A percentile compares a stretch with the other conserved stretches of the same genome.
phyloP scores from a whole-genome alignment of 2,888 invertebrate species.

The Caenorhabditis doughertyi region DNA sequence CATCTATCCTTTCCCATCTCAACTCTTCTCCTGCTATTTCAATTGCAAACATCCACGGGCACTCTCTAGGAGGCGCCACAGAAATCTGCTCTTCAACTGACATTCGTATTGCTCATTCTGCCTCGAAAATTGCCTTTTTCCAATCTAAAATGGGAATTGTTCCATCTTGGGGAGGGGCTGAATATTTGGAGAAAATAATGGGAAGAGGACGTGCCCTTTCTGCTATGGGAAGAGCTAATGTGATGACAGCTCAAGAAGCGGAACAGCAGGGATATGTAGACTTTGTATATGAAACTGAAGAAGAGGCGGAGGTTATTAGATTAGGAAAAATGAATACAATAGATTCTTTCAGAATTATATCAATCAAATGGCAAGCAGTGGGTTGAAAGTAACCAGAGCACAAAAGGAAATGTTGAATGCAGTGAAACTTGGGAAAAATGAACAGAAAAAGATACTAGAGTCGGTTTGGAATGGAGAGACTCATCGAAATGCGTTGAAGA shows the following conservation, averaged over 20 bases:
- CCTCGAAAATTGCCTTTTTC: conserved; percentile 68
- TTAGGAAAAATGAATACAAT: neutral
- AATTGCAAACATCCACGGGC: conserved; percentile 68
- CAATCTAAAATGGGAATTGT: conserved; percentile 70
- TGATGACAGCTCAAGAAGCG: conserved; percentile 64
- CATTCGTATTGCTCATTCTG: conserved; percentile 66
- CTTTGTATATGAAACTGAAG: conserved; percentile 62
- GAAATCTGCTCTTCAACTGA: conserved; percentile 69
- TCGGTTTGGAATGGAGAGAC: conserved; percentile 65
- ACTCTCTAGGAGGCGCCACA: conserved; percentile 71
- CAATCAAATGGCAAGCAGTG: conserved; percentile 45
- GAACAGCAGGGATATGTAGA: conserved; percentile 62
- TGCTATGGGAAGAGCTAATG: conserved; percentile 58
- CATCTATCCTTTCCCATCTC: conserved; percentile 50
- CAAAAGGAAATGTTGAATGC: conserved; percentile 69
- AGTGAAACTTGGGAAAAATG: conserved; percentile 37
- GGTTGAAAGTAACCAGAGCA: conserved; percentile 55
- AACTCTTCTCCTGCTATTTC: conserved; percentile 55
- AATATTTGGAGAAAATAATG: conserved; percentile 63
- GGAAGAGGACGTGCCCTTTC: conserved; percentile 55
- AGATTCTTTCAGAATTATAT: conserved; percentile 55
- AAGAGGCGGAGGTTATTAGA: conserved; percentile 62
- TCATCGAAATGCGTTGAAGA: conserved; percentile 64
- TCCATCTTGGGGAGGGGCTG: conserved; percentile 73
- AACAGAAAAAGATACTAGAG: conserved; percentile 58